Conservation (phyloP, 1,140 invertebrate genomes). For the Cryptotermes secundus region DNA sequence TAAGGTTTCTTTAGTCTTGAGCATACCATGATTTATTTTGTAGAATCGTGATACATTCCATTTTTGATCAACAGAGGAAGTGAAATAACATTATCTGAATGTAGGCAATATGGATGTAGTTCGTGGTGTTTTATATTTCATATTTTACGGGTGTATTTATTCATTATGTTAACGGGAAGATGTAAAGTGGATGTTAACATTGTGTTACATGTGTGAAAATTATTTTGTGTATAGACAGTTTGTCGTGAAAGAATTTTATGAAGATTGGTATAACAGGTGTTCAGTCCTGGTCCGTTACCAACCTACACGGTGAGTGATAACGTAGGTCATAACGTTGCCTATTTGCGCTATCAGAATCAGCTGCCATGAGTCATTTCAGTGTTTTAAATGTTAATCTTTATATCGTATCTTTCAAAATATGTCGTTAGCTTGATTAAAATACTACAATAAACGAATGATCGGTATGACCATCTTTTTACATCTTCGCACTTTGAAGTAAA, state of each 20-base stretch:
- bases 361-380: no score
- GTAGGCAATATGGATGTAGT: neutral
- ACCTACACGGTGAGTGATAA: neutral
- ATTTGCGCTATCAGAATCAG: neutral
- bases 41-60: neutral
- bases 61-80: neutral
- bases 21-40: neutral
- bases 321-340: neutral
- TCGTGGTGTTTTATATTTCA: neutral
- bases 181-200: neutral
- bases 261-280: neutral
- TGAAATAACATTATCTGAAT: neutral
- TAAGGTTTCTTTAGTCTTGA: neutral
- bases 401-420: no score
- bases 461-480: no score
- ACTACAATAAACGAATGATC: no score
- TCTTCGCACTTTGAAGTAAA: no score
- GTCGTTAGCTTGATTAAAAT: no score
- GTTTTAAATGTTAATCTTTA: no score
- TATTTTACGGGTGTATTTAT: neutral
- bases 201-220: neutral
- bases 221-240: neutral
- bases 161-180: neutral
- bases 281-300: neutral
- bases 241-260: neutral